Evolutionary conservation across 2,113 vertebrate genomes (phyloP).

Genomic region (Clarias magur): DNA sequence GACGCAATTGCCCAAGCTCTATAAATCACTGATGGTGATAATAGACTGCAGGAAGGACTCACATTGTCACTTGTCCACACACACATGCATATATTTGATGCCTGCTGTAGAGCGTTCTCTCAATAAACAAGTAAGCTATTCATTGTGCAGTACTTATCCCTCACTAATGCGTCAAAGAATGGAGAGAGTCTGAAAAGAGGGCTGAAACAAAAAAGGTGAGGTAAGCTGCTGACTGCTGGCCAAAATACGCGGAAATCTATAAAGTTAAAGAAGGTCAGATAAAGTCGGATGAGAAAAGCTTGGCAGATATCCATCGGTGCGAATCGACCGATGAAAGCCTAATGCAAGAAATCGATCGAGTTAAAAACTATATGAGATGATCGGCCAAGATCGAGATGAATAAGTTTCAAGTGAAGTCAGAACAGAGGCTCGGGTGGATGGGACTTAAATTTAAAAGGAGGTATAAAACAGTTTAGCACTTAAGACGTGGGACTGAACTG

Average conservation of each 20-base stretch:
- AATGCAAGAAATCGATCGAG: neutral
- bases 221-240: slow-evolving; percentile 12
- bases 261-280: neutral
- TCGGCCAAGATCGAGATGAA: neutral
- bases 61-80: neutral
- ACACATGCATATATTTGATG: neutral
- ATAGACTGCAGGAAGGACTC: slow-evolving; percentile 20
- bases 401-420: neutral
- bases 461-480: neutral
- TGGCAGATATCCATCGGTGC: neutral
- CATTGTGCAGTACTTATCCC: slow-evolving; percentile 6
- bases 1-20: neutral
- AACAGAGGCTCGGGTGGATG: neutral
- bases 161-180: slow-evolving; percentile 21
- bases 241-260: slow-evolving; percentile 18
- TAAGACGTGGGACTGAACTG: slow-evolving; percentile 28
- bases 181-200: slow-evolving; percentile 4
- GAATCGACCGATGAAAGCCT: neutral
- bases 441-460: neutral
- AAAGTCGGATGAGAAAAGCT: neutral
- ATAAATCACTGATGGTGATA: slow-evolving; percentile 27
- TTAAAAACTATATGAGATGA: neutral
- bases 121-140: slow-evolving; percentile 29
- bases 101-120: slow-evolving; percentile 8
- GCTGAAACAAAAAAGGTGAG: neutral